Base-by-base conservation (phyloP, 1,140 invertebrate genomes). In the Cyrtorhinus lividipennis region DNA sequence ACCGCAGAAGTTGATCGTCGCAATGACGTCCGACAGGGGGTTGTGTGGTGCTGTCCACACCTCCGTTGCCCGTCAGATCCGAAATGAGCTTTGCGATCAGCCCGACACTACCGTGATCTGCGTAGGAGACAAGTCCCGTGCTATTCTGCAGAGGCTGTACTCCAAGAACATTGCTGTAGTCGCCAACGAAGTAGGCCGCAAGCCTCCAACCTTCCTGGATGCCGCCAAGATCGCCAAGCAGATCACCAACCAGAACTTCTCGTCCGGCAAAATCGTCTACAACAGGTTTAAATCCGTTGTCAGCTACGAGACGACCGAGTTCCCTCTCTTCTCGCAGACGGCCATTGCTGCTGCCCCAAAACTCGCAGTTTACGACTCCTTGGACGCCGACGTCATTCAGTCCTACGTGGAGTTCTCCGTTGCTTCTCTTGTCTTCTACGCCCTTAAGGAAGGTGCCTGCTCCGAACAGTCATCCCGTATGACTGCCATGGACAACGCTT, bases 401-500 rank as follows among this genome's bases (percentile, higher is more conserved):
- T 90, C 83, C 67, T 99, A 98, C 73, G 79, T 95, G 72, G 96
- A 99, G 77, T 99, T 92, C 74, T 92, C 92, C 0, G 75, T 98
- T 56, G 90, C 92, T 10, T 92, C 91, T 24, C 78, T 98, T 60
- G 72, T 98, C 22, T 98, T 87, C 76, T 99, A 90, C 74, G 85
- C 90, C n/a, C 82, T 99, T 83, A 99, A 99, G 77, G 96, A 99
- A 74, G 87, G 91, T 46, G 92, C 94, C 18, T 94, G 91, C 77
- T 94, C 90, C 64, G 96, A 99, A 75, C 95, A 99, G 75, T 94
- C 92, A 26, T 91, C 94, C 46, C 82, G 96, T 61, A 99, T 99
- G 96, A 96, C 94, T 65, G 93, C 96, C 71, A 99, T 99, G 96
- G 96, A 99, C 76, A 94, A 92, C 71, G 96, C 96, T n/a, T 95